Percentiles rank a stretch among this genome's conserved stretches.
Evolutionary conservation across 2,113 vertebrate species (phyloP).

Genomic region (Apteryx mantelli): DNA sequence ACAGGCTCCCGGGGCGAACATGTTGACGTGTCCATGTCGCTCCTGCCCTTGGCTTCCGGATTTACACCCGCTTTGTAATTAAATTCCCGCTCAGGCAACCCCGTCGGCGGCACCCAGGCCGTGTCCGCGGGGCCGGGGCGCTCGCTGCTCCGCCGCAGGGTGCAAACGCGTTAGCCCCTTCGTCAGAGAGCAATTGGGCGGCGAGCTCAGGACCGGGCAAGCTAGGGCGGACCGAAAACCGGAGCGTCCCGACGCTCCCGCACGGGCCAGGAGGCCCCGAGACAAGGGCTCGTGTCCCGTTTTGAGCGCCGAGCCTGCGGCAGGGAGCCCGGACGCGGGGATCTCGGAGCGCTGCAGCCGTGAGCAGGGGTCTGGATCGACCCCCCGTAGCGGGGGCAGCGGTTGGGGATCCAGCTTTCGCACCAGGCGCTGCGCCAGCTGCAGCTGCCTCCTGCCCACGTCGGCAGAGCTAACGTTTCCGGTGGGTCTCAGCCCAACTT

Average conservation of each 20-base stretch:
- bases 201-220: too few relatives aligned
- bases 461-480: neutral
- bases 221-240: too few relatives aligned
- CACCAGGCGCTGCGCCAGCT: too few relatives aligned
- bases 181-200: too few relatives aligned
- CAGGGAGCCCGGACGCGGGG: neutral
- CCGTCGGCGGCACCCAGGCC: neutral
- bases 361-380: neutral
- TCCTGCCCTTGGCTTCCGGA: neutral
- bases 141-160: too few relatives aligned
- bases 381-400: neutral
- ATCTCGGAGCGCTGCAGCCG: neutral
- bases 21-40: accelerated
- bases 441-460: neutral
- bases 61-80: neutral
- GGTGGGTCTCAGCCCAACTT: neutral
- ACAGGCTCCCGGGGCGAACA: neutral
- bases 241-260: too few relatives aligned
- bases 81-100: accelerated
- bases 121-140: too few relatives aligned
- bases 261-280: too few relatives aligned
- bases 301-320: accelerated
- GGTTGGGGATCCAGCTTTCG: too few relatives aligned
- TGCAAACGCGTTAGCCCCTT: too few relatives aligned
- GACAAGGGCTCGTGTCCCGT: accelerated